A percentile compares a stretch with the other conserved stretches of the same genome.
Evolutionary conservation across 2,888 invertebrate genomes (phyloP).

Genomic region (Lepeophtheirus nordmannii): DNA sequence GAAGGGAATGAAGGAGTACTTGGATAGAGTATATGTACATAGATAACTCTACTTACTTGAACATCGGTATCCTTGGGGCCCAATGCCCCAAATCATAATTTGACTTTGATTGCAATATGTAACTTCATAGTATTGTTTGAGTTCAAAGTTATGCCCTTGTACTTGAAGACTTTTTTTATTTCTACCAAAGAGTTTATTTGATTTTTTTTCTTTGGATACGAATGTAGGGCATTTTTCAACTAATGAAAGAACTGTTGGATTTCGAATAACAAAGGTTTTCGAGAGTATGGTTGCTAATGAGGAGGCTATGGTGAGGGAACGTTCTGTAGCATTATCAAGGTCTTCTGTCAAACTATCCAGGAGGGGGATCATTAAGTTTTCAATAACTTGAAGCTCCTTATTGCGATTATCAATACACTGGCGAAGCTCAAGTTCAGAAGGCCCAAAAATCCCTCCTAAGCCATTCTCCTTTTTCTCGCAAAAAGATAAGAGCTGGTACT

Average conservation of each 20-base stretch:
- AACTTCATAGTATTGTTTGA: conserved; percentile 72
- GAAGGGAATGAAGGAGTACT: too few relatives aligned
- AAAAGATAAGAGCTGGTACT: conserved; percentile 63
- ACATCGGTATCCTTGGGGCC: conserved; percentile 92
- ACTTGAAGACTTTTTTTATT: conserved; percentile 56
- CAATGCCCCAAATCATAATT: conserved; percentile 79
- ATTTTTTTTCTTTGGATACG: conserved; percentile 65
- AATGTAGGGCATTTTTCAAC: conserved; percentile 65
- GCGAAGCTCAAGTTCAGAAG: conserved; percentile 58
- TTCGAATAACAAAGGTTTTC: conserved; percentile 50
- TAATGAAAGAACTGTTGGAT: conserved; percentile 41
- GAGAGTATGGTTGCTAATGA: conserved; percentile 63
- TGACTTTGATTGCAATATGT: conserved; percentile 87
- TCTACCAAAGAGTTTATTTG: conserved; percentile 48
- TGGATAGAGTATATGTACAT: neutral
- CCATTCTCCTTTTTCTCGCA: conserved; percentile 78
- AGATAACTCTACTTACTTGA: conserved; percentile 46
- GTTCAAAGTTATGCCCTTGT: conserved; percentile 75
- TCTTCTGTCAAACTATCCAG: conserved; percentile 46
- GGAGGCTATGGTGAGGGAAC: conserved; percentile 53
- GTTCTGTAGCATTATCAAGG: conserved; percentile 47
- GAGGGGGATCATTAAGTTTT: conserved; percentile 53
- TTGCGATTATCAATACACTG: conserved; percentile 62
- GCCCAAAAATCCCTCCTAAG: conserved; percentile 73
- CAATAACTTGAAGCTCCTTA: conserved; percentile 57